A percentile compares a stretch with the other conserved stretches of the same genome.
These are phyloP conservation scores for Ametastegia equiseti DNA, from an alignment of 2,888 invertebrate genomes.

Conservation along the genomic window DNA sequence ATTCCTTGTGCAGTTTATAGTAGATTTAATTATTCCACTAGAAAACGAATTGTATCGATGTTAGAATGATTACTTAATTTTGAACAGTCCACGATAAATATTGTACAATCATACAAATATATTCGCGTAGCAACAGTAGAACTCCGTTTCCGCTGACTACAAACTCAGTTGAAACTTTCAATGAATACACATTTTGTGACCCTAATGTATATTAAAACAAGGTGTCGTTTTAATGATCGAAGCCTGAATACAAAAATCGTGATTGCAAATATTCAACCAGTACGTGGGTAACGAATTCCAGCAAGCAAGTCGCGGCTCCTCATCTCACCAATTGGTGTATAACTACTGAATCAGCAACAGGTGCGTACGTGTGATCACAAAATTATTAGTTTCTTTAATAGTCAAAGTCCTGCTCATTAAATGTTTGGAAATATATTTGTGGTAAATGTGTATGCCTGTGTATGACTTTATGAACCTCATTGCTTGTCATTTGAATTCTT, in stretches of 20 bases:
- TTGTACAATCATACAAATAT: too few species aligned
- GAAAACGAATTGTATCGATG: too few species aligned
- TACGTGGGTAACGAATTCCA: not conserved
- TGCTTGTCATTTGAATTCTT: not conserved
- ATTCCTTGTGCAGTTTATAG: too few species aligned
- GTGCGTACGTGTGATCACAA: not conserved
- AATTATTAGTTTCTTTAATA: not conserved
- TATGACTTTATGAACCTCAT: not conserved
- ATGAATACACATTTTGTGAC: not conserved
- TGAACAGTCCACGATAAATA: too few species aligned
- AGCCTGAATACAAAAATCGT: not conserved
- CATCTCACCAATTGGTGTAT: not conserved
- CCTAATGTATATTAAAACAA: slow-evolving; percentile 1
- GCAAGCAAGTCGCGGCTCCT: not conserved
- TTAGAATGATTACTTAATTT: too few species aligned
- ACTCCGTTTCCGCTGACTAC: not conserved
- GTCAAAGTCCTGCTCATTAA: not conserved
- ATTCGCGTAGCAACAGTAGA: not conserved
- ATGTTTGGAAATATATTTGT: not conserved
- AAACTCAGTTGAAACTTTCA: not conserved
- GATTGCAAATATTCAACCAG: slow-evolving; percentile 2
- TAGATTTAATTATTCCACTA: too few species aligned
- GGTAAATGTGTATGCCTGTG: not conserved
- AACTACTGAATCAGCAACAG: not conserved
- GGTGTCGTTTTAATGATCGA: slow-evolving; percentile 8